Conservation (phyloP, 1,140 invertebrate genomes). For the Zophobas atratus region DNA sequence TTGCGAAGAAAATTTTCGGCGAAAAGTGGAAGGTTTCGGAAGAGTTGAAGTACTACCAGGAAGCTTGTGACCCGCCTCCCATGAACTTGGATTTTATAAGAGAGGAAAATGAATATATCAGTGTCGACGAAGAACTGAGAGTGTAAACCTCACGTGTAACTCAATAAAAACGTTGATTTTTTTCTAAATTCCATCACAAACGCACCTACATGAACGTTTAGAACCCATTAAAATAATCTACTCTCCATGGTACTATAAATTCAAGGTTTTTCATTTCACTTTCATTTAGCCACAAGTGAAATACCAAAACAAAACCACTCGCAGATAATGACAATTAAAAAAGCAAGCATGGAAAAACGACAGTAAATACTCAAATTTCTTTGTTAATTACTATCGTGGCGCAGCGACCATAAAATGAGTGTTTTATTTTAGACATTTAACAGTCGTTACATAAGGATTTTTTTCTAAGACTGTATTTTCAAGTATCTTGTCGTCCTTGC, state of each 20-base stretch:
- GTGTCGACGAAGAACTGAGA: not conserved
- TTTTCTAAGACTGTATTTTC: constrained; percentile 1
- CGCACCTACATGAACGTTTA: not conserved
- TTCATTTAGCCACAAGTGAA: constrained; percentile 28
- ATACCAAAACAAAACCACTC: not conserved
- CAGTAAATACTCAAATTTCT: constrained; percentile 16
- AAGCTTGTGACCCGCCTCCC: not conserved
- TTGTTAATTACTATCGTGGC: constrained; percentile 26
- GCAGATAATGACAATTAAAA: constrained; percentile 17
- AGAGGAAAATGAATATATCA: not conserved
- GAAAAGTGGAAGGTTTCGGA: constrained; percentile 16
- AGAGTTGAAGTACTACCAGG: constrained; percentile 5
- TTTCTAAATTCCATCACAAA: not conserved
- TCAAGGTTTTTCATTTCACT: constrained; percentile 36
- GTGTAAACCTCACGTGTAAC: not conserved
- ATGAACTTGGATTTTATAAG: not conserved
- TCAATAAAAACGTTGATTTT: not conserved
- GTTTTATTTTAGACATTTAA: constrained; percentile 31
- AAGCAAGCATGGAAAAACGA: not conserved
- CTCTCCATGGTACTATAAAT: not conserved
- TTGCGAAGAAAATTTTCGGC: not conserved
- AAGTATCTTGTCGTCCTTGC: constrained; percentile 25
- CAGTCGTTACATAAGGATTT: constrained; percentile 18
- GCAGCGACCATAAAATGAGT: constrained; percentile 16
- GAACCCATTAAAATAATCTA: constrained; percentile 20